These are phyloP conservation scores for Tachina fera DNA, from an alignment of 2,888 invertebrate genomes.

Conservation along the genomic window DNA sequence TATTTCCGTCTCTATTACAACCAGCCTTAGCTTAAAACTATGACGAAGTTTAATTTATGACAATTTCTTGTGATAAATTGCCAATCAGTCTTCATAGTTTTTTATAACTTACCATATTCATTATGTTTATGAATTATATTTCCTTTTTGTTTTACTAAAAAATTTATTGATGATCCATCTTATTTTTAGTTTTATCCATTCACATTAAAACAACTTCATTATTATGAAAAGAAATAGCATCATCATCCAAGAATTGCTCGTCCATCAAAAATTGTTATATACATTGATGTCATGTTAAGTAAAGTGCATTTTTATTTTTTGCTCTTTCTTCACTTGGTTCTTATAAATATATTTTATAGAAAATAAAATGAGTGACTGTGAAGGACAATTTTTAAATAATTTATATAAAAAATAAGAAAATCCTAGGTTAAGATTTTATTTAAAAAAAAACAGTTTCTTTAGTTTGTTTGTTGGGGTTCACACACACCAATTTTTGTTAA, in stretches of 20 bases:
- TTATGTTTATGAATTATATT: slow-evolving; percentile 17
- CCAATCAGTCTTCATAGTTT: slow-evolving; percentile 53
- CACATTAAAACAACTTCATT: slow-evolving; percentile 35
- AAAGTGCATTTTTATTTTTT: slow-evolving; percentile 37
- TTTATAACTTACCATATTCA: slow-evolving; percentile 1
- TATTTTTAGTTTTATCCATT: slow-evolving; percentile 15
- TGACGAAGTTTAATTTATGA: slow-evolving; percentile 42
- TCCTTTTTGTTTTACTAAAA: slow-evolving; percentile 16
- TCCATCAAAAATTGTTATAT: slow-evolving; percentile 57
- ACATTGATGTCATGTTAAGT: slow-evolving; percentile 40
- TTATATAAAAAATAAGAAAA: too few relatives aligned
- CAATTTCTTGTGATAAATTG: slow-evolving; percentile 53
- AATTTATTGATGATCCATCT: slow-evolving; percentile 59
- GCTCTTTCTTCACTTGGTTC: neutral
- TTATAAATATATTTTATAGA: neutral
- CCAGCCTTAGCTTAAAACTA: slow-evolving; percentile 4
- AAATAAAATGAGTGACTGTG: neutral
- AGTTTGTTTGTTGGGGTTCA: too few relatives aligned
- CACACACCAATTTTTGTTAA: too few relatives aligned
- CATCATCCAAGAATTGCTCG: slow-evolving; percentile 62
- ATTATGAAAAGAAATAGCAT: slow-evolving; percentile 28
- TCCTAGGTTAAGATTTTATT: too few relatives aligned
- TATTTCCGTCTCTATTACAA: neutral
- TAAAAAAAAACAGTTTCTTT: too few relatives aligned
- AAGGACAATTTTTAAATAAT: neutral